These are phyloP conservation scores for Punctoribates punctum DNA, from an alignment of 2,888 invertebrate genomes.

Conservation along the genomic window DNA sequence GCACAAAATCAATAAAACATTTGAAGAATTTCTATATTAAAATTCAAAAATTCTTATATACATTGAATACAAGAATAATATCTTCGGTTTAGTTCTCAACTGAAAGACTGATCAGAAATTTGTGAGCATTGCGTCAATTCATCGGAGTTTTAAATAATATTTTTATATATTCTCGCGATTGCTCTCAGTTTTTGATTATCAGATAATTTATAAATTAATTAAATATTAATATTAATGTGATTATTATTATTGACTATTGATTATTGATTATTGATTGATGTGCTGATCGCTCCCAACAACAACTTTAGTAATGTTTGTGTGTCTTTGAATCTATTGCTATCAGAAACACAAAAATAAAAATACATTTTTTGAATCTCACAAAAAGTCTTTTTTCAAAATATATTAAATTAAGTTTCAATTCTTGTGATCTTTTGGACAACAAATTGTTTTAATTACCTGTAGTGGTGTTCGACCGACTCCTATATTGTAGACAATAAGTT, in stretches of 20 bases:
- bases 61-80: conserved; percentile 3
- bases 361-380: conserved; percentile 17
- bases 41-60: background rate
- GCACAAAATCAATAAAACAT: background rate
- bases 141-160: conserved; percentile 13
- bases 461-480: conserved; percentile 9
- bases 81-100: background rate
- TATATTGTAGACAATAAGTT: conserved; percentile 10
- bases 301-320: conserved; percentile 28
- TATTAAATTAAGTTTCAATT: conserved; percentile 27
- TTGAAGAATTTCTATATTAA: background rate
- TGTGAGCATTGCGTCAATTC: background rate
- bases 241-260: conserved; percentile 2
- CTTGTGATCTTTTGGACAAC: conserved; percentile 27
- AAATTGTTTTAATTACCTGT: conserved; percentile 25
- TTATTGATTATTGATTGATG: conserved; percentile 6
- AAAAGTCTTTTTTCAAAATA: conserved; percentile 3
- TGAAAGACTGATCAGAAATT: background rate
- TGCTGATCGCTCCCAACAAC: conserved; percentile 20
- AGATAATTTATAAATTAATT: background rate
- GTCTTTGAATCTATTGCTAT: conserved; percentile 26
- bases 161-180: conserved; percentile 2
- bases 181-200: background rate
- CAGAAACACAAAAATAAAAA: conserved; percentile 1
- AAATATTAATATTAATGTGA: conserved; percentile 7